These are phyloP conservation scores for Gastrophryne carolinensis DNA, from an alignment of 2,797 vertebrate genomes.

Conservation along the genomic window DNA sequence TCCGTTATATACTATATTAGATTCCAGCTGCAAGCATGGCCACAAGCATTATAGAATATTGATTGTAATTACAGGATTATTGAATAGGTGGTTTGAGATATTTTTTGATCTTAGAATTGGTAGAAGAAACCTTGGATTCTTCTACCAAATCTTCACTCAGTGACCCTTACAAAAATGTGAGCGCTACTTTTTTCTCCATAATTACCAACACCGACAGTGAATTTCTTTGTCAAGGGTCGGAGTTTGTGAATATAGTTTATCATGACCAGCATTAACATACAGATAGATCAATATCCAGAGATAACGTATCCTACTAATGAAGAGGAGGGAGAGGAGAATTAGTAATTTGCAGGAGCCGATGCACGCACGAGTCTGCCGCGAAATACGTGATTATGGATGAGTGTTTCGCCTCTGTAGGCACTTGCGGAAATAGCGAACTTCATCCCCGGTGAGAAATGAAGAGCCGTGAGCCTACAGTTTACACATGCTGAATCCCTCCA, in stretches of 20 bases:
- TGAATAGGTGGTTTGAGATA: too few species aligned
- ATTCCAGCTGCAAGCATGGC: too few species aligned
- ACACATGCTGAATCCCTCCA: not conserved
- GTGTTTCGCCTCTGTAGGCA: not conserved
- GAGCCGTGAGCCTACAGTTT: not conserved
- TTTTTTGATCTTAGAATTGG: too few species aligned
- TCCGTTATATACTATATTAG: too few species aligned
- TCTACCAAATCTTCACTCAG: too few species aligned
- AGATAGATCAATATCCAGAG: conserved; percentile 6
- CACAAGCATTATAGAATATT: too few species aligned
- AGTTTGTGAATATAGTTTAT: not conserved
- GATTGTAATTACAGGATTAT: too few species aligned
- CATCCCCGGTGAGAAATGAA: not conserved
- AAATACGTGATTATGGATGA: conserved; percentile 21
- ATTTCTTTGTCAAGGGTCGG: not conserved
- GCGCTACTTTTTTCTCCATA: not conserved
- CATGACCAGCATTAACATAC: not conserved
- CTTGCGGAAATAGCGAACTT: not conserved
- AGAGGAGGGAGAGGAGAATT: not conserved
- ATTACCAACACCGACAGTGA: not conserved
- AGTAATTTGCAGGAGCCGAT: conserved; percentile 1
- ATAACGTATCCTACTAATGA: not conserved
- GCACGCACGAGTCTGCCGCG: not conserved
- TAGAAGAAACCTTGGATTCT: too few species aligned
- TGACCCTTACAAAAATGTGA: too few species aligned